Evolutionary conservation across 2,888 invertebrate species (phyloP), one percentile per base, ranked within the genome.

Genomic region (Candidula unifasciata): DNA sequence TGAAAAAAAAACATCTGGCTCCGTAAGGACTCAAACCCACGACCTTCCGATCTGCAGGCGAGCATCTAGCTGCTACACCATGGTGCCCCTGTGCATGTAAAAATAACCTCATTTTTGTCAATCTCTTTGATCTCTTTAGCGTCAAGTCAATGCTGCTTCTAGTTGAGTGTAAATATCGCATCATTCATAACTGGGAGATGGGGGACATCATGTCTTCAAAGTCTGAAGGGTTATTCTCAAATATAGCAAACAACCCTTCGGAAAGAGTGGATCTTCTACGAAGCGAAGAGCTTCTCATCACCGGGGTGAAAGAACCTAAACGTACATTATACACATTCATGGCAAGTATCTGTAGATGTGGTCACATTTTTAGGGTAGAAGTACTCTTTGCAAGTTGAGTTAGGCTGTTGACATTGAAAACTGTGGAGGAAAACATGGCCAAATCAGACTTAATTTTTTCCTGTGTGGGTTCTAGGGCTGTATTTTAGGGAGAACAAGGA

Each of bases 121-220:
- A 5, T 33, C 33, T 69, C 2, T 35, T 68, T 60, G 24, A 60
- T 18, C 5, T 64, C 78, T 88, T 87, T 88, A 94, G 94, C 89
- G 92, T 93, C 8, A 93, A 93, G 79, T 93, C 94, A 2, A 94
- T 94, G 94, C 88, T 94, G 80, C 90, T 94, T 69, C 89, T 94
- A 21, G 91, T 94, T 18, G 93, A 94, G 81, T 94, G 94, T 88
- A 94, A 94, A 87, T 93, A 94, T 89, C 89, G 92, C 79, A 91
- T 94, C 21, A 87, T 92, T 27, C 89, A 82, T 27, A 37, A 30
- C 21, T 27, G 76, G 57, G 66, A 82, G 69, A 33, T 8, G 13
- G 81, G 74, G 60, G 68, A 73, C 3, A 76, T 52, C 30, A 30
- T 33, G 0, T 13, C 6, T 5, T 81, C 69, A 0, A 66, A 71